Conservation (phyloP, 2,888 invertebrate species). For the Gibbula magus region DNA sequence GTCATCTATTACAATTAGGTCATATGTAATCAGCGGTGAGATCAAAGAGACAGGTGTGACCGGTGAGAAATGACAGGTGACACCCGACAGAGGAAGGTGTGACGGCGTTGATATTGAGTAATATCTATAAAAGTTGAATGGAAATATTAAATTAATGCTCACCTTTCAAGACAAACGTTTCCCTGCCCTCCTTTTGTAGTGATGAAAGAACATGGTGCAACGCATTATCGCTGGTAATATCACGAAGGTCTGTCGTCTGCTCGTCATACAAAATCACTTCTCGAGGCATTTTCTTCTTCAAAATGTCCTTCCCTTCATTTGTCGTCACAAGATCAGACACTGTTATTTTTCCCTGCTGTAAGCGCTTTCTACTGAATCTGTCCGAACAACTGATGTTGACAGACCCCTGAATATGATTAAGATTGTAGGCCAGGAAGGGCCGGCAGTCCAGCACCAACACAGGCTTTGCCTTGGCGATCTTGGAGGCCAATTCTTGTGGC, state of each 20-base stretch:
- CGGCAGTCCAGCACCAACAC: constrained; percentile 81
- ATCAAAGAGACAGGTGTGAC: background rate
- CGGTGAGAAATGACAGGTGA: background rate
- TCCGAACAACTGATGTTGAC: constrained; percentile 84
- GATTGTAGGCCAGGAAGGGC: constrained; percentile 83
- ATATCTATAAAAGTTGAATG: background rate
- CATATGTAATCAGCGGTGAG: background rate
- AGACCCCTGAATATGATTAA: constrained; percentile 82
- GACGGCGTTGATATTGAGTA: background rate
- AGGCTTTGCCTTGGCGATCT: constrained; percentile 55
- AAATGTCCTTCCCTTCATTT: constrained; percentile 81
- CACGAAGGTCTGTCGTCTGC: constrained; percentile 79
- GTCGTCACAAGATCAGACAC: constrained; percentile 82
- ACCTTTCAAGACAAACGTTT: constrained; percentile 83
- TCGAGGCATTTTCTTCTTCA: constrained; percentile 76
- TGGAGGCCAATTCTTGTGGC: constrained; percentile 57
- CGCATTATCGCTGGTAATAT: constrained; percentile 77
- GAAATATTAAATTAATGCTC: constrained; percentile 72
- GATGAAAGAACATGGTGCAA: constrained; percentile 81
- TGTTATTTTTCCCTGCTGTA: constrained; percentile 82
- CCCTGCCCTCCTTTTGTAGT: constrained; percentile 82
- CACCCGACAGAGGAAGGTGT: background rate
- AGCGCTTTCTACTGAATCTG: constrained; percentile 81
- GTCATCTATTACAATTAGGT: background rate
- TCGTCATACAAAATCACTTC: constrained; percentile 85